phyloP scores from a whole-genome alignment of 2,113 vertebrate species.

The Tympanuchus pallidicinctus region DNA sequence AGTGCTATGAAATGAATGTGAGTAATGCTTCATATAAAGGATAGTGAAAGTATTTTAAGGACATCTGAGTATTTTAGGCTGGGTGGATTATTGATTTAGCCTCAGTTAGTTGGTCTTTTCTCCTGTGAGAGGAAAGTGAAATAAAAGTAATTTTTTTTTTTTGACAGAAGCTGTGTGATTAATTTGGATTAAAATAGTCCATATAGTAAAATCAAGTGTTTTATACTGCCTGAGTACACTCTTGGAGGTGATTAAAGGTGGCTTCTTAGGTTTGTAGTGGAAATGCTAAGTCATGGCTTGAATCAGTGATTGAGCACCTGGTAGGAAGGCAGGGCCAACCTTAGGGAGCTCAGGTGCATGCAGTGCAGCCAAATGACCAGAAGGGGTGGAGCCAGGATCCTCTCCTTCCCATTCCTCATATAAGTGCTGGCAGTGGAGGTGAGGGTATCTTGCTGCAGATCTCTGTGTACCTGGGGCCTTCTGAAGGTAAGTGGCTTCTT shows the following conservation, averaged over 20 bases:
- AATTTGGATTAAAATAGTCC: background rate
- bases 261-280: background rate
- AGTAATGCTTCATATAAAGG: background rate
- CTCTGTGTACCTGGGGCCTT: too few species aligned
- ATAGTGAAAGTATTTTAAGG: background rate
- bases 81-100: background rate
- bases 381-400: too few species aligned
- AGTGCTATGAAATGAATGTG: background rate
- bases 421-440: too few species aligned
- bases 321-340: too few species aligned
- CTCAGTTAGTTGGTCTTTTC: background rate
- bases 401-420: too few species aligned
- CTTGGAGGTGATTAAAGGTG: background rate
- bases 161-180: background rate
- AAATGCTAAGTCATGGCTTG: too few species aligned
- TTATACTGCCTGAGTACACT: background rate
- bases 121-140: background rate
- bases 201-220: background rate
- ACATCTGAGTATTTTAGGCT: background rate
- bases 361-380: too few species aligned
- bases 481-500: too few species aligned
- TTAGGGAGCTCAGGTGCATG: too few species aligned
- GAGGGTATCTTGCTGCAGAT: too few species aligned
- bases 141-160: background rate
- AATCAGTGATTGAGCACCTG: too few species aligned